A percentile compares a stretch with the other conserved stretches of the same genome.
These are phyloP conservation scores for Recurvirostra avosetta DNA, from an alignment of 2,113 vertebrate genomes.

Conservation along the genomic window DNA sequence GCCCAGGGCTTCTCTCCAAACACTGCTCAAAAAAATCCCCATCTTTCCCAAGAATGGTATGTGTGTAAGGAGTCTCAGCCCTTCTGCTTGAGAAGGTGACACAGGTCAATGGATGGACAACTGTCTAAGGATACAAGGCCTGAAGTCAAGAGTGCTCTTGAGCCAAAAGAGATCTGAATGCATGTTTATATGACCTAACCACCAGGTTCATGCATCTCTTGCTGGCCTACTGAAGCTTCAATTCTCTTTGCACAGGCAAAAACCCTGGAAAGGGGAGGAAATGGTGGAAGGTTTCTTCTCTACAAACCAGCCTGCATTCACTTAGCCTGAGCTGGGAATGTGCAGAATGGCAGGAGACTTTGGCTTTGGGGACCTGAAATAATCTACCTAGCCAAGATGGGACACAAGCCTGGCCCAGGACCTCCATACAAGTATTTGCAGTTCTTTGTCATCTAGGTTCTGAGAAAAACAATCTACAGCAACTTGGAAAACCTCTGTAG, in stretches of 20 bases:
- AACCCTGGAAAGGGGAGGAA: background rate
- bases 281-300: background rate
- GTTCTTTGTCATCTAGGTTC: background rate
- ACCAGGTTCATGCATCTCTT: background rate
- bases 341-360: background rate
- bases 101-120: background rate
- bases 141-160: background rate
- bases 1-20: background rate
- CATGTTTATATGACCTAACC: background rate
- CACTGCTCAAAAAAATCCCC: background rate
- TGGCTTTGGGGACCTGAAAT: background rate
- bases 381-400: background rate
- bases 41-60: background rate
- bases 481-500: background rate
- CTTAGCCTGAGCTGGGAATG: background rate
- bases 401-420: background rate
- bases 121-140: background rate
- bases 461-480: background rate
- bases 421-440: background rate
- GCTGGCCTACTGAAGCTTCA: background rate
- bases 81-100: background rate
- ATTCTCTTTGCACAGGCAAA: background rate
- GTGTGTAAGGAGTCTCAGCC: background rate
- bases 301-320: background rate
- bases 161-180: background rate